These are phyloP conservation scores for Aporophyla lueneburgensis DNA, from an alignment of 2,888 invertebrate species.

Conservation along the genomic window DNA sequence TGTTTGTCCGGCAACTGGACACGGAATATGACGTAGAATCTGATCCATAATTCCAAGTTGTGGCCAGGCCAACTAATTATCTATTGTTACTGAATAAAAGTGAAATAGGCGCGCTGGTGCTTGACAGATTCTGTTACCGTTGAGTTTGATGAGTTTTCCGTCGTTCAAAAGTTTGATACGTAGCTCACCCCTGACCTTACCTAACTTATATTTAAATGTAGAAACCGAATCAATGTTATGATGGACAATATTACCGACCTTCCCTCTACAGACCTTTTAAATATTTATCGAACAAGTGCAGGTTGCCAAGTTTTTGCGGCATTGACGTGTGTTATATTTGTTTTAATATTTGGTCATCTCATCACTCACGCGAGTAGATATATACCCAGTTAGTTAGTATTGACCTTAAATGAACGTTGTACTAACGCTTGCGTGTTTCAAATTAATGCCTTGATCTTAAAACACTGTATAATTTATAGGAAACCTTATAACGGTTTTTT, in stretches of 20 bases:
- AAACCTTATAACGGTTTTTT: slow-evolving; percentile 58
- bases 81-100: slow-evolving; percentile 64
- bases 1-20: slow-evolving; percentile 74
- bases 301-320: slow-evolving; percentile 68
- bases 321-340: slow-evolving; percentile 69
- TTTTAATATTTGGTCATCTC: slow-evolving; percentile 62
- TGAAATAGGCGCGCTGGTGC: slow-evolving; percentile 14
- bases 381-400: slow-evolving; percentile 42
- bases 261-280: slow-evolving; percentile 54
- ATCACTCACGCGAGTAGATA: slow-evolving; percentile 48
- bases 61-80: slow-evolving; percentile 40
- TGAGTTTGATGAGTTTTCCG: neutral
- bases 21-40: slow-evolving; percentile 71
- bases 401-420: slow-evolving; percentile 59
- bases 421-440: slow-evolving; percentile 59
- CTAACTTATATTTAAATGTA: neutral
- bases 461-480: slow-evolving; percentile 51
- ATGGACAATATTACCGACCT: slow-evolving; percentile 47
- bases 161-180: slow-evolving; percentile 5
- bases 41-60: slow-evolving; percentile 68
- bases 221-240: slow-evolving; percentile 24
- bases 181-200: neutral
- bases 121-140: slow-evolving; percentile 2
- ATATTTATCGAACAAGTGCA: slow-evolving; percentile 62
- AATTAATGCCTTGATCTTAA: slow-evolving; percentile 69